phyloP scores from a whole-genome alignment of 2,113 vertebrate species.

The Hucho hucho region DNA sequence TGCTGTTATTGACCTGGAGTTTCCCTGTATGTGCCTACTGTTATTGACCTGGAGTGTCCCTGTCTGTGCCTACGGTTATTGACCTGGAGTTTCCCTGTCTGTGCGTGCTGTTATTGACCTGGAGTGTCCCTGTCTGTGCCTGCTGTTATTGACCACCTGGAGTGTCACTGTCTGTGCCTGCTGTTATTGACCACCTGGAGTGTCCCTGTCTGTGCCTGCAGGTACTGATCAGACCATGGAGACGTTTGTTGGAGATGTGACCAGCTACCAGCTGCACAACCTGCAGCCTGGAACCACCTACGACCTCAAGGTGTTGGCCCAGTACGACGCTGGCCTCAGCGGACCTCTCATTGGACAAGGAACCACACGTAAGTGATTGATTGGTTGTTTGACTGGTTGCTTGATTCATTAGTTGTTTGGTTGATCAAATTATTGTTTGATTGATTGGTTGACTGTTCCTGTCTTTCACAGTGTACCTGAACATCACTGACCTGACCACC shows the following conservation, averaged over 20 bases:
- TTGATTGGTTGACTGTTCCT: neutral
- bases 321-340: constrained; percentile 89
- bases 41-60: too few relatives aligned
- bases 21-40: too few relatives aligned
- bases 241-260: constrained; percentile 89
- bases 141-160: too few relatives aligned
- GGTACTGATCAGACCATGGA: constrained; percentile 84
- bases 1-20: too few relatives aligned
- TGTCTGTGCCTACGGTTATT: too few relatives aligned
- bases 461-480: constrained; percentile 84
- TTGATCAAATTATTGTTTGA: neutral
- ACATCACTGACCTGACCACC: constrained; percentile 87
- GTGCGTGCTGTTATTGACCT: too few relatives aligned
- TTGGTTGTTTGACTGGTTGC: neutral
- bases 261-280: constrained; percentile 85
- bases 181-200: neutral
- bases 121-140: too few relatives aligned
- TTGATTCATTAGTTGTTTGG: neutral
- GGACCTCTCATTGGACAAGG: constrained; percentile 85
- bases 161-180: too few relatives aligned
- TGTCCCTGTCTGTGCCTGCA: constrained; percentile 51
- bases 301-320: constrained; percentile 88
- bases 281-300: constrained; percentile 92
- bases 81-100: too few relatives aligned
- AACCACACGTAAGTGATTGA: constrained; percentile 82